phyloP scores from a whole-genome alignment of 2,888 invertebrate species.

The Hypercompe scribonia region DNA sequence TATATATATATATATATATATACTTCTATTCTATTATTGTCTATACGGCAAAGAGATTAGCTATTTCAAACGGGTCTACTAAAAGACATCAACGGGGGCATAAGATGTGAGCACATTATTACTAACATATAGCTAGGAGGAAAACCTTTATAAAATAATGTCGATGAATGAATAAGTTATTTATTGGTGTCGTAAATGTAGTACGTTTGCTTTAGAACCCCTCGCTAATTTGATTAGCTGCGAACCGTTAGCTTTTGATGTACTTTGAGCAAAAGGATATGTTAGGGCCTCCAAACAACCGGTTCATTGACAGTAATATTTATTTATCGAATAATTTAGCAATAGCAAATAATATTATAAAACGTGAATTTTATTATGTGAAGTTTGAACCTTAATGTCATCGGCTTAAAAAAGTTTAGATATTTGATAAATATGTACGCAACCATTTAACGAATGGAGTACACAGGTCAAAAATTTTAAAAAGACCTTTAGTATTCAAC shows the following conservation, averaged over 20 bases:
- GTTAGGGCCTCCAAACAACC: conserved; percentile 1
- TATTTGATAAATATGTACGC: neutral
- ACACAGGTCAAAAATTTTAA: neutral
- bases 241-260: conserved; percentile 16
- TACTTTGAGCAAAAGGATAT: conserved; percentile 12
- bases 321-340: conserved; percentile 2
- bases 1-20: no score
- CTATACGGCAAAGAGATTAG: neutral
- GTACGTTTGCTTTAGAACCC: conserved; percentile 3
- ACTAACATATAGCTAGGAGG: conserved; percentile 16
- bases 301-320: conserved; percentile 12
- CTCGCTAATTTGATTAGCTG: conserved; percentile 21
- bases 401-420: neutral
- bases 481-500: neutral
- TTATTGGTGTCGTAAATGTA: conserved; percentile 27
- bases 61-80: conserved; percentile 27
- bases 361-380: neutral
- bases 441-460: neutral
- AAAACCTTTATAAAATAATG: conserved; percentile 36
- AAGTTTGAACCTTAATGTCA: neutral
- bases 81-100: conserved; percentile 39
- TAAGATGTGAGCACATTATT: conserved; percentile 4
- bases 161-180: conserved; percentile 19
- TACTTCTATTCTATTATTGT: no score
- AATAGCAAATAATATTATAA: neutral